These are phyloP conservation scores for Bolinopsis microptera DNA, from an alignment of 37 sponge, comb jelly and placozoan species.

Conservation along the genomic window DNA sequence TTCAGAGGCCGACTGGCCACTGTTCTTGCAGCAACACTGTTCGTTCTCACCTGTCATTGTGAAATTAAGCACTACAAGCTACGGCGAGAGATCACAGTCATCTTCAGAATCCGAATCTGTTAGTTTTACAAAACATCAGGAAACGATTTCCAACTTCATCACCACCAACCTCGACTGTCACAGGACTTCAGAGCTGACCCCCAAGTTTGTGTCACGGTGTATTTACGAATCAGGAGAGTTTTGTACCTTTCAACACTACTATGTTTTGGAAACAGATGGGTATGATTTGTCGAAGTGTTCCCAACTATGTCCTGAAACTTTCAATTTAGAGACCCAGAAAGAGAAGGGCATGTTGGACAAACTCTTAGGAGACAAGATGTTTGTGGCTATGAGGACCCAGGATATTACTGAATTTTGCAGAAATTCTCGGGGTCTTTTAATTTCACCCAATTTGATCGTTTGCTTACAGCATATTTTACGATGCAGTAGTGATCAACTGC, in stretches of 20 bases:
- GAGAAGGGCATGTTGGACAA: background rate
- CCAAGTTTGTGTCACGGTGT: background rate
- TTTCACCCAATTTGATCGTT: conserved; percentile 3
- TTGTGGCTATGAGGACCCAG: background rate
- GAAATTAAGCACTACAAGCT: background rate
- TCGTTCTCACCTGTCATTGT: background rate
- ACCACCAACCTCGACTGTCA: background rate
- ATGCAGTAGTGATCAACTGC: background rate
- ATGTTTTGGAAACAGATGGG: background rate
- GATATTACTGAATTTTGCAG: conserved; percentile 15
- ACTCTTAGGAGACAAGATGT: background rate
- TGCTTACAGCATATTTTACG: conserved; percentile 17
- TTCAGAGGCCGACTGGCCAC: background rate
- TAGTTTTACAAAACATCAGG: background rate
- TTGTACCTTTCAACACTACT: conserved; percentile 23
- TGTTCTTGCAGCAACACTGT: conserved; percentile 19
- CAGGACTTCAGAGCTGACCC: background rate
- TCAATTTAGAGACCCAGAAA: background rate
- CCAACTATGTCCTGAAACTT: background rate
- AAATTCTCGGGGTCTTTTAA: background rate
- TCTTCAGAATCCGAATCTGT: background rate
- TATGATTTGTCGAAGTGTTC: background rate
- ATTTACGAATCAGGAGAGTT: conserved; percentile 55
- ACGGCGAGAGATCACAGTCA: background rate
- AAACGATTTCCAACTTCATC: background rate